A percentile compares a stretch with the other conserved stretches of the same genome.
Conservation (phyloP, 2,113 vertebrate genomes). For the Narcine bancroftii region DNA sequence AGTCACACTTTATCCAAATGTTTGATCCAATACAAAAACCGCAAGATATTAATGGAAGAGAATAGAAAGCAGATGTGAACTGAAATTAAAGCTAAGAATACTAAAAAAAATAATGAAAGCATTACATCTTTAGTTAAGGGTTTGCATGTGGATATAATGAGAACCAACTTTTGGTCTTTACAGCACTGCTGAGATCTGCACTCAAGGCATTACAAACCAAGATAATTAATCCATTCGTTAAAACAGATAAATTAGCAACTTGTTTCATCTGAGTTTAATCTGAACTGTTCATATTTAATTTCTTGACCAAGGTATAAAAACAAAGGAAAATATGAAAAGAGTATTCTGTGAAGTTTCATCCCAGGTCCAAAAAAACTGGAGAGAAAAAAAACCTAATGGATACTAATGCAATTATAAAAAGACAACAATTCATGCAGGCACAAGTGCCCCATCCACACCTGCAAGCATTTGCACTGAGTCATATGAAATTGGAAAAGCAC, state of each 20-base stretch:
- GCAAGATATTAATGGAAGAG: not conserved
- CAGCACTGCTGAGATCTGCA: not conserved
- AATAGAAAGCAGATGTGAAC: not conserved
- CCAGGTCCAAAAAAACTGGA: not conserved
- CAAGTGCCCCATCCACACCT: not conserved
- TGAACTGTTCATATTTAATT: not conserved
- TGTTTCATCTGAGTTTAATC: not conserved
- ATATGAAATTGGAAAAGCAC: conserved; percentile 44
- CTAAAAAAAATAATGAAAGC: not conserved
- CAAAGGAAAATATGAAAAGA: not conserved
- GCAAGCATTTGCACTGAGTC: not conserved
- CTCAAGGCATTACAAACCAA: not conserved
- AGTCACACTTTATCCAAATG: not conserved
- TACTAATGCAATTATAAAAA: not conserved
- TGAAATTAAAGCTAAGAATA: not conserved
- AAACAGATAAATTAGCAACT: not conserved
- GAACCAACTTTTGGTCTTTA: not conserved
- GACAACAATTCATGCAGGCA: not conserved
- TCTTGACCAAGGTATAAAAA: not conserved
- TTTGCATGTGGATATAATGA: not conserved
- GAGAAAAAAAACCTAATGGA: not conserved
- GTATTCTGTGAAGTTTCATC: not conserved
- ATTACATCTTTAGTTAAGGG: not conserved
- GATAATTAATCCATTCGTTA: not conserved
- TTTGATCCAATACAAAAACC: not conserved